A percentile compares a stretch with the other conserved stretches of the same genome.
Evolutionary conservation across 2,888 invertebrate genomes (phyloP).

Genomic region (Orthonevra nobilis): DNA sequence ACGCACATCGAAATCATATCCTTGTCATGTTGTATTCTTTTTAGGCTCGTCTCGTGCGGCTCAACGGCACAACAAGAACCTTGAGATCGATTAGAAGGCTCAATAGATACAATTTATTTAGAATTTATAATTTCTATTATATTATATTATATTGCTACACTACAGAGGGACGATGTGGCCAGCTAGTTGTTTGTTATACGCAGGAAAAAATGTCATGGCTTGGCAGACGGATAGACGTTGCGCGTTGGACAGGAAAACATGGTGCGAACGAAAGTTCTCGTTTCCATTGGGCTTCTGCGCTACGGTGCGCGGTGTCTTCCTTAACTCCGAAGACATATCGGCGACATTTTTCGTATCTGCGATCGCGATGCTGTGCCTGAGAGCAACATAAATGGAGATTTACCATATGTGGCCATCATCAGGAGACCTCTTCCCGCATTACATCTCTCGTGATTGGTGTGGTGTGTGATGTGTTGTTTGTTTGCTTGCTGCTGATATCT

Average conservation of each 20-base stretch:
- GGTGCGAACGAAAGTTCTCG: slow-evolving; percentile 65
- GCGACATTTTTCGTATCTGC: slow-evolving; percentile 68
- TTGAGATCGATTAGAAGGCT: slow-evolving; percentile 66
- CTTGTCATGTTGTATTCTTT: slow-evolving; percentile 64
- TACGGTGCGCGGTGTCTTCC: slow-evolving; percentile 48
- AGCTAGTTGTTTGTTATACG: slow-evolving; percentile 34
- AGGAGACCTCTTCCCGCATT: slow-evolving; percentile 43
- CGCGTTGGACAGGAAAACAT: slow-evolving; percentile 54
- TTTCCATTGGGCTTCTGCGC: too few relatives aligned
- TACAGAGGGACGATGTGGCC: slow-evolving; percentile 27
- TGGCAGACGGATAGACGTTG: slow-evolving; percentile 67
- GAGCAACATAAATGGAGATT: slow-evolving; percentile 62
- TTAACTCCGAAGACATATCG: slow-evolving; percentile 64
- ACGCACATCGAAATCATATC: slow-evolving; percentile 69
- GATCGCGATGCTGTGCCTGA: slow-evolving; percentile 33
- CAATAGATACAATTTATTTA: slow-evolving; percentile 68
- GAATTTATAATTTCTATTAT: slow-evolving; percentile 62
- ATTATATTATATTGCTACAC: not conserved
- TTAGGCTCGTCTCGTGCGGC: slow-evolving; percentile 64
- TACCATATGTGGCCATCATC: slow-evolving; percentile 70
- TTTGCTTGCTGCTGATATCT: too few relatives aligned
- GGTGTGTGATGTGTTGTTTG: too few relatives aligned
- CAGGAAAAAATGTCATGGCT: slow-evolving; percentile 47
- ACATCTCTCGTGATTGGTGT: too few relatives aligned
- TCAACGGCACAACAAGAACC: slow-evolving; percentile 62